Evolutionary conservation across 37 sponge, comb jelly and placozoan genomes (phyloP), one percentile per base, ranked within the genome.

Genomic region (Chondrilla cf. caribensis): DNA sequence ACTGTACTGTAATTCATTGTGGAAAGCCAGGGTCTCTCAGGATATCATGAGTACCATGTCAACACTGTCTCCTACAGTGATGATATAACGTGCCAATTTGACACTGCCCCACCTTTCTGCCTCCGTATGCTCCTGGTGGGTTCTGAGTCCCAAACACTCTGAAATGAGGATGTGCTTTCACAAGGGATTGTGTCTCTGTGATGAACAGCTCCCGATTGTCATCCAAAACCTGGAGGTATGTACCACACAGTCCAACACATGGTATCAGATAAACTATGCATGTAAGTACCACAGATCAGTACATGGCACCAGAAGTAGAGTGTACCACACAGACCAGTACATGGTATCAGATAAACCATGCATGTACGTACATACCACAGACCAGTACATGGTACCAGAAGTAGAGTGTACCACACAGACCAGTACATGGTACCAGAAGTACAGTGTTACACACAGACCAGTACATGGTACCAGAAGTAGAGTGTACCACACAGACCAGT

Each of bases 61-160:
- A n/a, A n/a, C n/a, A n/a, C n/a, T n/a, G n/a, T n/a, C n/a, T n/a
- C n/a, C n/a, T n/a, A n/a, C n/a, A n/a, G n/a, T n/a, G n/a, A n/a
- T n/a, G n/a, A n/a, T n/a, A n/a, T n/a, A n/a, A n/a, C n/a, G n/a
- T n/a, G n/a, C n/a, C n/a, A n/a, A n/a, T n/a, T n/a, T n/a, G n/a
- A n/a, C n/a, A n/a, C n/a, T n/a, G n/a, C 43, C 76, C 11, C 41
- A 96, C 89, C 85, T 96, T 96, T 47, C 97, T 89, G 38, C 97
- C 97, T 70, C 91, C 97, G 67, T 96, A 96, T 0, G 58, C 38
- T 55, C 99, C 99, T 38, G 99, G 94, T 31, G 99, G 99, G 57
- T 98, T 98, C 82, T 98, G 99, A 9, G 99, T 96, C 0, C 97
- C 99, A 90, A 98, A 98, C 37, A 98, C 79, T 83, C 93, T 86